Conservation (phyloP, 2,888 invertebrate genomes). For the Eupithecia subfuscata region DNA sequence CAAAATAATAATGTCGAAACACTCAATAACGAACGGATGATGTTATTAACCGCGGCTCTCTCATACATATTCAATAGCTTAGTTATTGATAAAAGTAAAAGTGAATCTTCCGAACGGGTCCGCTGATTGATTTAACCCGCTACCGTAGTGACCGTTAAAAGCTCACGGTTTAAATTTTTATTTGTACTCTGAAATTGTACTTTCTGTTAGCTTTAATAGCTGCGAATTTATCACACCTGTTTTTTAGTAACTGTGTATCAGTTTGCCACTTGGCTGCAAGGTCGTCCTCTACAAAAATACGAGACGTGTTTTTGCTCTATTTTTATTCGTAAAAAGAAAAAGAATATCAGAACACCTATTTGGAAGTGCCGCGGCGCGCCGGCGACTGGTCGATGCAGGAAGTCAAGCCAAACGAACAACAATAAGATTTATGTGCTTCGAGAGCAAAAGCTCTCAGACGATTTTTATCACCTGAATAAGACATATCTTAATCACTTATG, state of each 20-base stretch:
- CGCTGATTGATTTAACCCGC: slow-evolving; percentile 63
- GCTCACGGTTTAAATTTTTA: slow-evolving; percentile 53
- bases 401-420: slow-evolving; percentile 77
- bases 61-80: slow-evolving; percentile 73
- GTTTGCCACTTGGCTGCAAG: slow-evolving; percentile 78
- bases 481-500: slow-evolving; percentile 40
- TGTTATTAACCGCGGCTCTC: slow-evolving; percentile 62
- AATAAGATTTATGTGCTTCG: slow-evolving; percentile 79
- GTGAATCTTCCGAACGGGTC: slow-evolving; percentile 67
- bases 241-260: slow-evolving; percentile 78
- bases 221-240: slow-evolving; percentile 73
- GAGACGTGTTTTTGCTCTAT: slow-evolving; percentile 78
- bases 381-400: slow-evolving; percentile 78
- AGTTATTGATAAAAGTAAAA: slow-evolving; percentile 80
- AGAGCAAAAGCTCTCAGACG: slow-evolving; percentile 57
- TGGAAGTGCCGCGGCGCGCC: slow-evolving; percentile 70
- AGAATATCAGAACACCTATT: slow-evolving; percentile 80
- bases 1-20: slow-evolving; percentile 67
- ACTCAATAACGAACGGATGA: slow-evolving; percentile 63
- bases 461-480: slow-evolving; percentile 40
- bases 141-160: slow-evolving; percentile 60
- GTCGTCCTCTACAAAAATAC: slow-evolving; percentile 75
- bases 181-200: slow-evolving; percentile 47
- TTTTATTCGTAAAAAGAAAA: slow-evolving; percentile 75
- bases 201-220: slow-evolving; percentile 59